Evolutionary conservation across 2,113 vertebrate genomes (phyloP), one percentile per base, ranked within the genome.

Genomic region (Cebidichthys violaceus): DNA sequence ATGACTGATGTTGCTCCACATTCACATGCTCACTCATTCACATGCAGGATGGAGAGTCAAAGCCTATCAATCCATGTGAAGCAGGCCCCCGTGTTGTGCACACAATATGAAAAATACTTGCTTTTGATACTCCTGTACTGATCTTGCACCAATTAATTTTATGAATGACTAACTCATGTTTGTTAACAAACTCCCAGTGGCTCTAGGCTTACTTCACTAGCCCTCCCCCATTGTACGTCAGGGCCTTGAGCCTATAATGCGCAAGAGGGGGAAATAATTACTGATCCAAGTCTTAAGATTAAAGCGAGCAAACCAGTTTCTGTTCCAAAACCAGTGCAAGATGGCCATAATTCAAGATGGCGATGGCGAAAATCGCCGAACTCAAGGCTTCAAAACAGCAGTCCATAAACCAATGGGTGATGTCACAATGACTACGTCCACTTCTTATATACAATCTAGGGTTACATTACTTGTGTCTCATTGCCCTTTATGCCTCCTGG

Each of bases 111-210:
- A 20, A 45, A 71, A 66, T 35, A n/a, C 4, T 33, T 67, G 41
- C 22, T 70, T 86, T 60, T 77, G 67, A 82, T 71, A 59, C 71
- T 78, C 83, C 59, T 43, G 67, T 89, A 81, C 79, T 90, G 88
- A 90, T 92, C 86, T 90, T 85, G 86, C 84, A 93, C 88, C 92
- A 94, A 94, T 94, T 93, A 87, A 95, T 95, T 95, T 94, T 93
- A 95, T 95, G 94, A 95, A 93, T 93, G 93, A 90, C 92, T 94
- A 94, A 92, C 91, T 94, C 78, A n/a, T 93, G 91, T 93, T 94
- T 91, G 92, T 88, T 93, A 92, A 91, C 88, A 92, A 92, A 94
- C 89, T 94, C 93, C 93, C 93, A 83, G 70, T 91, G 87, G 94
- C 82, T 89, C 81, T 24, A 64, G 75, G 78, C 86, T 87, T 93